These are phyloP conservation scores for Tolypeutes matacus DNA, from an alignment of 2,797 vertebrate genomes.

Conservation along the genomic window DNA sequence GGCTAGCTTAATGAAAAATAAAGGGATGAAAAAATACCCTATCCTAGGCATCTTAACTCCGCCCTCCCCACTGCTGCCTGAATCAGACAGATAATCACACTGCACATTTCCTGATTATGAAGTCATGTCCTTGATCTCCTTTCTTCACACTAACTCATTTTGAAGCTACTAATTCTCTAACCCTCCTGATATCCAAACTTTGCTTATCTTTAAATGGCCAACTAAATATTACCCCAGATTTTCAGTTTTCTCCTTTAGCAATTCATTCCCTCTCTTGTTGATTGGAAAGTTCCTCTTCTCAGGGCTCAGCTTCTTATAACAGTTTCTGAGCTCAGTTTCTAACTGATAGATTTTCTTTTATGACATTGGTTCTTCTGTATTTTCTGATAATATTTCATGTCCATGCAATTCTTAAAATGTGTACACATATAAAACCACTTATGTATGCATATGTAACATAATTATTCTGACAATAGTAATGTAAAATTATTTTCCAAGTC, in stretches of 20 bases:
- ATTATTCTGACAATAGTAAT: neutral
- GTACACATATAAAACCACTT: neutral
- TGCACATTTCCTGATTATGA: neutral
- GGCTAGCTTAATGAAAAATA: neutral
- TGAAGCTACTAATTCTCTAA: neutral
- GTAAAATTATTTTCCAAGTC: neutral
- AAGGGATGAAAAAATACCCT: neutral
- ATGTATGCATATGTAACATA: neutral
- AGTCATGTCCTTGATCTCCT: neutral
- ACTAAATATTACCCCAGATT: neutral
- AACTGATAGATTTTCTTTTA: neutral
- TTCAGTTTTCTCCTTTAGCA: neutral
- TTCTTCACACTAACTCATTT: neutral
- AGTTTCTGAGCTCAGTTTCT: neutral
- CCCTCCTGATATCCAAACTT: neutral
- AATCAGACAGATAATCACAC: neutral
- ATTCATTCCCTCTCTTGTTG: neutral
- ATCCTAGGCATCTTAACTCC: neutral
- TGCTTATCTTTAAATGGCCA: constrained; percentile 24
- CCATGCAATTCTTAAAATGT: neutral
- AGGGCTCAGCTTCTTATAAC: neutral
- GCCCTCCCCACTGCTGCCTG: neutral
- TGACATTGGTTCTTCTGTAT: neutral
- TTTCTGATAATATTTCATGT: neutral
- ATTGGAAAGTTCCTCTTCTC: neutral